Conservation (phyloP, 37 sponge, comb jelly and placozoan genomes). For the Beroe forskalii region DNA sequence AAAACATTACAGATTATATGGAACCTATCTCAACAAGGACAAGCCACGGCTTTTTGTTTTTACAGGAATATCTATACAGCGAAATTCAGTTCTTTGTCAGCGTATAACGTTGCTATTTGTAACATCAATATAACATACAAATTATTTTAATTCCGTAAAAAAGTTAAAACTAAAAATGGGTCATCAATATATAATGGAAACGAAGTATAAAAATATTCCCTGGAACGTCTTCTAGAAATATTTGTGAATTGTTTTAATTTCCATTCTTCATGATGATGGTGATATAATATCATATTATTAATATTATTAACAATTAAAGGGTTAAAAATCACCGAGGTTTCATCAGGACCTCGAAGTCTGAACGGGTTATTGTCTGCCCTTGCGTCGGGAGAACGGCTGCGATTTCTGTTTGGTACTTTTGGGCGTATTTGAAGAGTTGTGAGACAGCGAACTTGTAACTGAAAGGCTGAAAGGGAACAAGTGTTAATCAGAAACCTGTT, state of each 20-base stretch:
- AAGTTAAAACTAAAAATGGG: slow-evolving; percentile 29
- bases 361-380: not conserved
- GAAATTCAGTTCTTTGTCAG: no score
- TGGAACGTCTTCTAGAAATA: no score
- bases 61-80: no score
- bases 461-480: slow-evolving; percentile 27
- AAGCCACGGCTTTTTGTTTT: no score
- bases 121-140: slow-evolving; percentile 48
- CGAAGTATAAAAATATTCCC: slow-evolving; percentile 21
- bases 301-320: not conserved
- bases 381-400: not conserved
- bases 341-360: slow-evolving; percentile 9
- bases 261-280: no score
- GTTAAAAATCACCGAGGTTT: not conserved
- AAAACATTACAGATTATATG: no score
- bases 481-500: no score
- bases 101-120: no score
- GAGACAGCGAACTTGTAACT: slow-evolving; percentile 18
- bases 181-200: not conserved
- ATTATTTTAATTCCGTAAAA: slow-evolving; percentile 48
- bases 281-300: no score
- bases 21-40: no score
- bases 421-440: slow-evolving; percentile 24
- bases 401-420: slow-evolving; percentile 4
- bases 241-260: no score